Evolutionary conservation across 2,888 invertebrate species (phyloP), one percentile per base, ranked within the genome.

Genomic region (Psylliodes chrysocephalus): DNA sequence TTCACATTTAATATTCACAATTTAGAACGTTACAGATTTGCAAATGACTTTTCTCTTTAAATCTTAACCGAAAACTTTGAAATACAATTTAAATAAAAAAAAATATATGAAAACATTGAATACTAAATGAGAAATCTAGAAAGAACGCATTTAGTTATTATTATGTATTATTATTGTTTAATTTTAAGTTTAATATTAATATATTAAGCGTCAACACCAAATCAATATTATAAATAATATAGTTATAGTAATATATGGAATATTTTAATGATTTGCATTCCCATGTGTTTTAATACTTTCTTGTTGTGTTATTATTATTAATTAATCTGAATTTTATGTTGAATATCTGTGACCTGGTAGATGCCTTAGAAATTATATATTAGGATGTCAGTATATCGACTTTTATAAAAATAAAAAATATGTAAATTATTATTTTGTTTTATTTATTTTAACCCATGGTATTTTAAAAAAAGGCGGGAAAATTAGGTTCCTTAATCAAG

Each of bases 311-410:
- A 66, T 71, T 70, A 63, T 69, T 66, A 68, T 65, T 63, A 59
- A 60, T 63, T 60, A 66, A 65, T 67, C 54, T 68, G 71, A 68
- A 66, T 72, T 66, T 70, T 71, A 69, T 63, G 60, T 72, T 71
- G 67, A 73, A 71, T 71, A 73, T 74, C 73, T 75, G 78, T 77
- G 78, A 78, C 78, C 78, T 78, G 78, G 72, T 75, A 74, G 73
- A 75, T 77, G 77, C 77, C 77, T 78, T 78, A 75, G 70, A 73
- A 68, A 73, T 73, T 71, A 71, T 75, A 73, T 73, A 74, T 75
- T 75, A 75, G 44, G 18, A 30, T 55, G 44, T 55, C 33, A 55
- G 44, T 46, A 46, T 55, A 55, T 25, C 38, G 17, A 55, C 55
- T 55, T 33, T 42, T 44, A 33, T 30, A 18, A 30, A 55, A 33